Evolutionary conservation across 2,797 vertebrate species (phyloP).

Genomic region (Sitta carolinensis): DNA sequence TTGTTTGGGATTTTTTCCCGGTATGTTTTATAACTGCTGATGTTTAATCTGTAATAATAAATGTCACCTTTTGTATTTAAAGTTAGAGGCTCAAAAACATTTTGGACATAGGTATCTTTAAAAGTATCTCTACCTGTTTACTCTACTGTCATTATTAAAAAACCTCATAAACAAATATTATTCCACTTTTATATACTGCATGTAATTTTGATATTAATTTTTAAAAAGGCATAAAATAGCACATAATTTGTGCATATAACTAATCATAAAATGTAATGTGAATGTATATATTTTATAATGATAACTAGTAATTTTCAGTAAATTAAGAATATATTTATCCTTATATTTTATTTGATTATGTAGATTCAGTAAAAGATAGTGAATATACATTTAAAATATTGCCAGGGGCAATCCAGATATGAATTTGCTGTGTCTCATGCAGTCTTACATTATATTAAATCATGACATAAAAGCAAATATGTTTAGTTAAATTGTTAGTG

Average conservation of each 20-base stretch:
- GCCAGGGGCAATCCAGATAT: neutral
- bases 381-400: conserved; percentile 14
- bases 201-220: neutral
- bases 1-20: neutral
- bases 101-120: neutral
- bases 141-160: conserved; percentile 17
- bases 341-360: conserved; percentile 4
- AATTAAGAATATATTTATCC: neutral
- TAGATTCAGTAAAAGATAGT: neutral
- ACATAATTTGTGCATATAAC: neutral
- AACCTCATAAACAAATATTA: neutral
- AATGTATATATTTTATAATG: neutral
- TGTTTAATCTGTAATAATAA: neutral
- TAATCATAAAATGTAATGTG: neutral
- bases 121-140: conserved; percentile 46
- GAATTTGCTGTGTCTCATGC: neutral
- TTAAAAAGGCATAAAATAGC: conserved; percentile 17
- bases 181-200: neutral
- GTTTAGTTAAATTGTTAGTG: conserved; percentile 54
- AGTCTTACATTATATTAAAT: neutral
- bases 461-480: conserved; percentile 55
- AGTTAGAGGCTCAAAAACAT: neutral
- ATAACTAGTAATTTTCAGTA: neutral
- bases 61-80: neutral
- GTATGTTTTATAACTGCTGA: neutral